Base-by-base conservation (phyloP, 2,888 invertebrate genomes). In the Parapristionchus giblindavisi region DNA sequence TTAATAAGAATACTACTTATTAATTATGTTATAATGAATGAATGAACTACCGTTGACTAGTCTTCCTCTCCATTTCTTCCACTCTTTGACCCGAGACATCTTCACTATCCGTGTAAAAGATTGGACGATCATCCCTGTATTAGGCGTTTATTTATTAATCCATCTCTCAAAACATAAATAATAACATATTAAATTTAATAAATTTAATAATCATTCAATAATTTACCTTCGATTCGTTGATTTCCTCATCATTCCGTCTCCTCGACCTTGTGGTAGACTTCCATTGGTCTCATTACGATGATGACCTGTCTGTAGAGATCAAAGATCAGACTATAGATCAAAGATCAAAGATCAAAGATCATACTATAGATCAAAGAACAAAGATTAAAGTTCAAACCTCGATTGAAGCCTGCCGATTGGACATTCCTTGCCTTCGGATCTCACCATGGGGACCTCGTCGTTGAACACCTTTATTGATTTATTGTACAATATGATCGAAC, bases 91-190 rank as follows among this genome's bases (percentile, higher is more conserved):
- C 73, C 11, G 61, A 56, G 27, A 43, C 29, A 52, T 70, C 76
- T 3, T 43, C 76, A 38, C 70, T 76, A 40, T 76, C 76, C 21
- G 76, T 71, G 71, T 76, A 76, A 54, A 76, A 76, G 21, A 71
- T 32, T 6, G 76, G 76, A 17, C 71, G n/a, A 36, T 76, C 76
- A 2, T 75, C 73, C 1, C 73, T 60, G 24, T n/a, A 58, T 2
- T 24, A 1, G n/a, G 0, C 14, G 24, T 36, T 17, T 36, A 32
- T 29, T 34, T n/a, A 61, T 38, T 3, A 61, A 8, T 36, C 1
- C 1, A 8, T 8, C 8, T 2, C 29, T 14, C 29, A 1, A 61
- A 61, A 8, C 36, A 36, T n/a, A 63, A 27, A 3, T 38, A 27
- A 17, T 43, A 63, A 38, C n/a, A 56, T 56, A 56, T 6, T n/a